These are phyloP conservation scores for Pristionchus japonicus DNA, from an alignment of 2,888 invertebrate genomes.

Conservation along the genomic window DNA sequence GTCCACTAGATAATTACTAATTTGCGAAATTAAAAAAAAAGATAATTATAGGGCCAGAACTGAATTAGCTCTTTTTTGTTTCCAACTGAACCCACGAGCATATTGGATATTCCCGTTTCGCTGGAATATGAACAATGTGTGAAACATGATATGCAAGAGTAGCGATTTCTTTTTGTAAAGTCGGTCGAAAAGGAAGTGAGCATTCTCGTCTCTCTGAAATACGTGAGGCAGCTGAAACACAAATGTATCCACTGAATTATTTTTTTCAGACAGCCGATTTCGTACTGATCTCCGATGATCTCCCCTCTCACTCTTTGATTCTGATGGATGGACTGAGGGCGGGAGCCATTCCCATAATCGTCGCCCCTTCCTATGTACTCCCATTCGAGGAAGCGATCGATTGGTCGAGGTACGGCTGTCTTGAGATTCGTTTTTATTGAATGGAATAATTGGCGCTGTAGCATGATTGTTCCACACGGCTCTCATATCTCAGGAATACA, in stretches of 20 bases:
- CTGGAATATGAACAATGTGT: no score
- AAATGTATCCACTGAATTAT: neutral
- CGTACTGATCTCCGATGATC: conserved; percentile 13
- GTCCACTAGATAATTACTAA: neutral
- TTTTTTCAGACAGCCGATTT: neutral
- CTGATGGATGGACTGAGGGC: conserved; percentile 35
- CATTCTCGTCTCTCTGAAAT: neutral
- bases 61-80: no score
- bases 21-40: neutral
- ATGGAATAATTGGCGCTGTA: neutral
- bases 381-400: conserved; percentile 47
- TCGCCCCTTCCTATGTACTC: conserved; percentile 44
- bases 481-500: neutral
- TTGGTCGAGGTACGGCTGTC: conserved; percentile 48
- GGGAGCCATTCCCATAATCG: conserved; percentile 49
- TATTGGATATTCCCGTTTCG: no score
- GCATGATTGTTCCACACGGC: neutral
- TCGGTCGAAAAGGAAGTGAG: neutral
- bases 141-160: no score
- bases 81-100: no score
- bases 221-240: neutral
- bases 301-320: neutral
- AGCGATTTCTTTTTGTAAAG: no score
- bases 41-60: neutral
- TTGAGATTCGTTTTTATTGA: neutral